A percentile compares a stretch with the other conserved stretches of the same genome.
These are phyloP conservation scores for Labeo calbasu DNA, from an alignment of 2,797 vertebrate species.

Conservation along the genomic window DNA sequence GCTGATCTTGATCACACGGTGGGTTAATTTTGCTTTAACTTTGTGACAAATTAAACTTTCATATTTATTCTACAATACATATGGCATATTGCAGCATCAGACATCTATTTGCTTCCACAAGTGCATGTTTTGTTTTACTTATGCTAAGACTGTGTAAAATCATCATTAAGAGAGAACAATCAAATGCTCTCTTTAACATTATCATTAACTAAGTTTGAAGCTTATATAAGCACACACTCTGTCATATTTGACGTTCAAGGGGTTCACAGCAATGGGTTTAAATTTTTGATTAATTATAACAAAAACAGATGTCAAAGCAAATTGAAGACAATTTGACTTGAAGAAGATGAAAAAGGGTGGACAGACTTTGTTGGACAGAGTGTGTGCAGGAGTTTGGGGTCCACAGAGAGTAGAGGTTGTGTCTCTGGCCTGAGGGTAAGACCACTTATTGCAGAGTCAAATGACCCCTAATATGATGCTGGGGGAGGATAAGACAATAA, in stretches of 20 bases:
- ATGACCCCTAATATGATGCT: constrained; percentile 52
- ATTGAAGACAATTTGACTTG: not conserved
- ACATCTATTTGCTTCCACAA: not conserved
- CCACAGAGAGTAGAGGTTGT: constrained; percentile 34
- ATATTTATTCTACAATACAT: not conserved
- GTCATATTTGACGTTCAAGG: not conserved
- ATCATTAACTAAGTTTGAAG: constrained; percentile 4
- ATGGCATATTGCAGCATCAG: not conserved
- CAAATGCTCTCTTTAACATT: not conserved
- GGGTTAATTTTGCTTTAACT: not conserved
- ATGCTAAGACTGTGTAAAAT: not conserved
- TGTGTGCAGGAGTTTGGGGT: constrained; percentile 31
- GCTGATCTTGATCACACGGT: not conserved
- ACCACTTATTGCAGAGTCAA: constrained; percentile 50
- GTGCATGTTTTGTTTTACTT: not conserved
- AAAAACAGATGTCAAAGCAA: not conserved
- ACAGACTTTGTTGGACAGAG: constrained; percentile 7
- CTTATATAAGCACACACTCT: not conserved
- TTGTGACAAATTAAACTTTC: not conserved
- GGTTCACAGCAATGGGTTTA: not conserved
- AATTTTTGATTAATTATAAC: not conserved
- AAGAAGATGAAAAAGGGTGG: not conserved
- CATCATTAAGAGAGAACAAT: not conserved
- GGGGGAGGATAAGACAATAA: not conserved
- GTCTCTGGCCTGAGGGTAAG: constrained; percentile 52